Conservation (phyloP, 2,797 vertebrate species). For the Tarsius wallacei region DNA sequence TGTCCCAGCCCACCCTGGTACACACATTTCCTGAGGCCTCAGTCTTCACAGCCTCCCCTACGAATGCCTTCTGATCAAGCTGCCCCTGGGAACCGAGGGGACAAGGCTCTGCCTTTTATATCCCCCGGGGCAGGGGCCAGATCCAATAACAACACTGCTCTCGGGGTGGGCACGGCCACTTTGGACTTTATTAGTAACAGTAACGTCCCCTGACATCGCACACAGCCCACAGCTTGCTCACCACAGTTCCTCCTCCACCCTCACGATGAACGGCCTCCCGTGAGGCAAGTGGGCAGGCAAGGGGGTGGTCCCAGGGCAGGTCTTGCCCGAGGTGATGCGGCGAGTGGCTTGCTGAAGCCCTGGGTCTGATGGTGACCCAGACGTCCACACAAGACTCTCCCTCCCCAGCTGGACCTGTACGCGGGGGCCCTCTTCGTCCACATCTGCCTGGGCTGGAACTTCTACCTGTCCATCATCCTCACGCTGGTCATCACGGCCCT, state of each 20-base stretch:
- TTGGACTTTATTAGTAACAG: constrained; percentile 38
- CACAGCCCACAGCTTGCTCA: not conserved
- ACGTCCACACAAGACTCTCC: not conserved
- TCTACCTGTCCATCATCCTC: constrained; percentile 95
- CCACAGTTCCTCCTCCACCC: not conserved
- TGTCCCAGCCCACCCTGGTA: accelerated
- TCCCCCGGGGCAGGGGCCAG: not conserved
- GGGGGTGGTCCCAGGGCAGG: too few species aligned
- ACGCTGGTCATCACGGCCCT: constrained; percentile 95
- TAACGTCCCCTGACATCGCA: not conserved
- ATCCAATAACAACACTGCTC: not conserved
- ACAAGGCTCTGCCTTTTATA: not conserved
- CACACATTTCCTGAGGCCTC: not conserved
- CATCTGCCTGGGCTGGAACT: constrained; percentile 97
- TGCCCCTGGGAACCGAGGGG: not conserved
- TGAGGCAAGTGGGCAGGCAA: too few species aligned
- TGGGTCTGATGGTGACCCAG: not conserved
- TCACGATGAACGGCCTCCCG: not conserved
- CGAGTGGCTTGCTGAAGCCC: not conserved
- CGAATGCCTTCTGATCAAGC: not conserved
- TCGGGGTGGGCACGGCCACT: not conserved
- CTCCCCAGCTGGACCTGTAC: constrained; percentile 95
- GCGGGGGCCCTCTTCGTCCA: constrained; percentile 96
- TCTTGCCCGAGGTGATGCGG: not conserved
- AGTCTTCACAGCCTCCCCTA: not conserved